Percentiles rank a stretch among this genome's conserved stretches.
These are phyloP conservation scores for Chironomus tepperi DNA, from an alignment of 1,140 invertebrate genomes.

Conservation along the genomic window DNA sequence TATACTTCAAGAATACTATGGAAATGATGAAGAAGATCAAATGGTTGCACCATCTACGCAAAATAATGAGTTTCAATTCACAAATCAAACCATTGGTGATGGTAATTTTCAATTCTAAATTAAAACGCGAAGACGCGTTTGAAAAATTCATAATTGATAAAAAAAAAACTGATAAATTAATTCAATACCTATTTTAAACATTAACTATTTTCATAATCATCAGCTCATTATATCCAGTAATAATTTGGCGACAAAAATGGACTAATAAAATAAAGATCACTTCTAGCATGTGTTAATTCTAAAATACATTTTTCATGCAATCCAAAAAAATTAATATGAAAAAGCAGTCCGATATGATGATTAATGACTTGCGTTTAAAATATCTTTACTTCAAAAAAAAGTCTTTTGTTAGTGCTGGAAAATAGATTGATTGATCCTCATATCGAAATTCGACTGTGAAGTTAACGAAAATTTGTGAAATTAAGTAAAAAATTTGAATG, in stretches of 20 bases:
- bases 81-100: conserved; percentile 62
- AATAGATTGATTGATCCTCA: conserved; percentile 26
- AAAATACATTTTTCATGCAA: no score
- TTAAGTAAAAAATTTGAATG: not conserved
- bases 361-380: not conserved
- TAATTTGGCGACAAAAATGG: no score
- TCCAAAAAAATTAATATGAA: not conserved
- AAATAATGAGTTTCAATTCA: conserved; percentile 70
- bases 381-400: not conserved
- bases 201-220: not conserved
- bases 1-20: conserved; percentile 93
- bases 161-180: no score
- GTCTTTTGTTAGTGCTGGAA: not conserved
- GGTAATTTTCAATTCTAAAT: conserved; percentile 71
- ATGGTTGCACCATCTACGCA: conserved; percentile 70
- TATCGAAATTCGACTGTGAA: conserved; percentile 27
- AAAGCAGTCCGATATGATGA: not conserved
- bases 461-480: not conserved
- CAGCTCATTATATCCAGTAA: no score
- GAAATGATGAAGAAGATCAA: conserved; percentile 76
- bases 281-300: no score
- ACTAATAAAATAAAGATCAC: no score
- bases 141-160: not conserved
- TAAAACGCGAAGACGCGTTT: not conserved
- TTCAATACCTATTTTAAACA: not conserved